Conservation (phyloP, 2,113 vertebrate genomes). For the Theropithecus gelada region DNA sequence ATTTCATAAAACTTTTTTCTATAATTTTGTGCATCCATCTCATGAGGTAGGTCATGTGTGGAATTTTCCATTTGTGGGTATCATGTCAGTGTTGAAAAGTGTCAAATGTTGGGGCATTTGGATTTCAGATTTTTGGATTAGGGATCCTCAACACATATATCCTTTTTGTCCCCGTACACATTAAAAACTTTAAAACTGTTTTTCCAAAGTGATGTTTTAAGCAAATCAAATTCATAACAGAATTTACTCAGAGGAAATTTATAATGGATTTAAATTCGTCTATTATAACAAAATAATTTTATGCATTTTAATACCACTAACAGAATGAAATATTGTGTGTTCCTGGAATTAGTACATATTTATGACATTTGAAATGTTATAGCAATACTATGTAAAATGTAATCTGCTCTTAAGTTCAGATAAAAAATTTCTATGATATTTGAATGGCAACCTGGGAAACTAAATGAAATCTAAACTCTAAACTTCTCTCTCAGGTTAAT, state of each 20-base stretch:
- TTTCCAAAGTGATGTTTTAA: slow-evolving; percentile 19
- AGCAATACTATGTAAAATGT: not conserved
- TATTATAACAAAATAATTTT: not conserved
- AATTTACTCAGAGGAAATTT: slow-evolving; percentile 14
- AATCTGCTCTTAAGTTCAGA: not conserved
- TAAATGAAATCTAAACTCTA: not conserved
- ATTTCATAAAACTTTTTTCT: not conserved
- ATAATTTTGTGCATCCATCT: not conserved
- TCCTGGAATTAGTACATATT: not conserved
- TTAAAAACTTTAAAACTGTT: not conserved
- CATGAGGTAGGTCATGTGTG: not conserved
- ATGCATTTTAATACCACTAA: not conserved
- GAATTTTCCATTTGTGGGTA: not conserved
- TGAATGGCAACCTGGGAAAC: not conserved
- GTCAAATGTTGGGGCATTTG: not conserved
- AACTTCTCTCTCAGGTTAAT: not conserved
- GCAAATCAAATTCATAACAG: not conserved
- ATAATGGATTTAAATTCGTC: not conserved
- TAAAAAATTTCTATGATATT: slow-evolving; percentile 2
- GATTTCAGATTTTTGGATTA: not conserved
- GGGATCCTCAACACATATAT: not conserved
- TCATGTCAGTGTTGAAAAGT: not conserved
- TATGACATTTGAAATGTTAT: not conserved
- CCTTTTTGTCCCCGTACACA: not conserved
- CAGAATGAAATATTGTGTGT: not conserved